Evolutionary conservation across 2,797 vertebrate genomes (phyloP), one percentile per base, ranked within the genome.

Genomic region (Catamblyrhynchus diadema): DNA sequence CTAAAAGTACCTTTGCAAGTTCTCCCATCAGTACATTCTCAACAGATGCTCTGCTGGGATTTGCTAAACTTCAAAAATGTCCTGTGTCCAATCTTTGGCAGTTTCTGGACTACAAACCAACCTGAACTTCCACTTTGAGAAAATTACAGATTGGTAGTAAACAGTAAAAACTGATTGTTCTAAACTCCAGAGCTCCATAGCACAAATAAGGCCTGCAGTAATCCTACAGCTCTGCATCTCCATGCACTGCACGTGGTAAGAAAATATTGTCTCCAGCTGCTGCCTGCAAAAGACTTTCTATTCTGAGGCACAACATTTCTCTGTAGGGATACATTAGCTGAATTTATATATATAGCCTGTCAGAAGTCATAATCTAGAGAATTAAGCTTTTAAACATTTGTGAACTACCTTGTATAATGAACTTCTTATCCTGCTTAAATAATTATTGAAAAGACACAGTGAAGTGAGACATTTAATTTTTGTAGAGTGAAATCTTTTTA

Each of bases 401-500:
- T 72, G 80, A 85, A 88, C 42, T 27, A 41, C n/a, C 62, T 88
- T 37, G 14, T 62, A 88, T 82, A 93, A 94, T 87, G 59, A 88
- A 79, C 35, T 81, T 73, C 35, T 75, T 65, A 44, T 44, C 54
- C 42, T 59, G 57, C 35, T 60, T 82, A 90, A 85, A 88, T 84
- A 85, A 88, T 84, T 71, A 78, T n/a, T 86, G 32, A 86, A 67
- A 94, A 95, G 59, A 45, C 28, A 73, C 33, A 28, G 50, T 48
- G 62, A 93, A 95, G 72, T 35, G 53, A 95, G 48, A 59, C 25
- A 59, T 64, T 85, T 92, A 69, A 88, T 86, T 97, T 95, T 88
- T 73, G 84, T 53, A 65, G 64, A 64, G 47, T 48, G 42, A 88
- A 96, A 73, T 95, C 37, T 94, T 94, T 95, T 74, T 0, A 50